Base-by-base conservation (phyloP, 2,113 vertebrate species). In the Centropus unirufus region DNA sequence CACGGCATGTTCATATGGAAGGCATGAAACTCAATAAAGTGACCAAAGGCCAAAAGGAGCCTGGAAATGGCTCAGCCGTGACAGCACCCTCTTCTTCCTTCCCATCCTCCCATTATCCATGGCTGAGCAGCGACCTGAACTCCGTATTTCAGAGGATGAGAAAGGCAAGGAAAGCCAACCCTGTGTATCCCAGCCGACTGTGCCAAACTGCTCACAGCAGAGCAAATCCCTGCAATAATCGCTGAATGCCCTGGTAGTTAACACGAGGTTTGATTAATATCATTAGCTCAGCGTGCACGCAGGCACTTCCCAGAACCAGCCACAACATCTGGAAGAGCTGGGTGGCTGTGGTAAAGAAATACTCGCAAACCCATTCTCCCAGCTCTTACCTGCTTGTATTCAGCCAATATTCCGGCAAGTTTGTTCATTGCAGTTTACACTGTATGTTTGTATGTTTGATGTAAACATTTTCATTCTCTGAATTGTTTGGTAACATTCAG, bases 1-100 rank as follows among this genome's bases (percentile, higher is more conserved):
- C 70, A 40, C 3, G 24, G 2, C 0, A 0, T 5, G 16, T 22
- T 61, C 74, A 46, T 0, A 0, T 1, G 32, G 63, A 77, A 52
- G 29, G 52, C 23, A 12, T 0, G 9, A 59, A 62, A 64, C 46
- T 23, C 83, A 20, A 12, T 12, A 1, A 72, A 87, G 51, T 8
- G 42, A 79, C 47, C 42, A 14, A 69, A 57, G 54, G 73, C 36
- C 40, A 21, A 27, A 36, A 82, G 36, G 23, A 47, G 9, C 4
- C 64, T 68, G 79, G 42, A 63, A 83, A 90, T 1, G 0, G 1
- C 46, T 49, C n/a, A 17, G 1, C 36, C 1, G 1, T 2, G 40
- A n/a, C 0, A 4, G 13, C 5, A 12, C 23, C 57, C 75, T 39
- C 62, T 39, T 32, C 51, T 36, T 72, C 69, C 42, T 59, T 68